phyloP scores from a whole-genome alignment of 1,140 invertebrate genomes.

The Drosophila kanapiae region DNA sequence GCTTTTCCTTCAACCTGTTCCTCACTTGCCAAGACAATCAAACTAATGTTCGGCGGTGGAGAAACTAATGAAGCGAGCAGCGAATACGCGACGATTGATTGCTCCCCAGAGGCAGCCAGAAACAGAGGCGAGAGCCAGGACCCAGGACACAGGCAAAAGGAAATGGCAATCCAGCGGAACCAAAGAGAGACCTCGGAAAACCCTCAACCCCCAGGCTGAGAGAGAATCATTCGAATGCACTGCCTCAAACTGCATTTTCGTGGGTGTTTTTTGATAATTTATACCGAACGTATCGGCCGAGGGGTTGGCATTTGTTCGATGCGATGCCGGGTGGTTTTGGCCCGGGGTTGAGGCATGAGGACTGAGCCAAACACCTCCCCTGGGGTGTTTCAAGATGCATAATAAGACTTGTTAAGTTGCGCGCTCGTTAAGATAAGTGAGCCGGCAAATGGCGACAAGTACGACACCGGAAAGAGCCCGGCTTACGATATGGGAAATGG shows the following conservation, averaged over 20 bases:
- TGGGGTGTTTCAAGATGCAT: constrained; percentile 66
- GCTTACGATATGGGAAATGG: constrained; percentile 66
- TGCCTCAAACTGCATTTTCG: constrained; percentile 61
- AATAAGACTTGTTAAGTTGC: constrained; percentile 83
- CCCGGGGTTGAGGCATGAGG: background rate
- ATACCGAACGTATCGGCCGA: constrained; percentile 30
- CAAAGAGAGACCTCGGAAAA: constrained; percentile 43
- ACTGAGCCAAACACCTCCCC: constrained; percentile 38
- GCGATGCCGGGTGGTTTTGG: constrained; percentile 9
- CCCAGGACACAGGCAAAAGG: background rate
- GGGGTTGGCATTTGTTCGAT: constrained; percentile 37
- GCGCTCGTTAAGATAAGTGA: constrained; percentile 83
- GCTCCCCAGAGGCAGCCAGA: constrained; percentile 72
- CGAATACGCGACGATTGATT: constrained; percentile 82
- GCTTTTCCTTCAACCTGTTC: constrained; percentile 15
- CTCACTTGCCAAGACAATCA: constrained; percentile 51
- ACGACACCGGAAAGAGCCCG: constrained; percentile 70
- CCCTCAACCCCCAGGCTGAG: constrained; percentile 25
- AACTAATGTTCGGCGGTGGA: constrained; percentile 69
- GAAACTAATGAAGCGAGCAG: constrained; percentile 79
- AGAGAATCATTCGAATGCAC: constrained; percentile 28
- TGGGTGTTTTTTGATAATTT: constrained; percentile 69
- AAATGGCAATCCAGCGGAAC: constrained; percentile 52
- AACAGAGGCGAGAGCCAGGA: constrained; percentile 30
- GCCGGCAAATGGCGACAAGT: constrained; percentile 81